These are phyloP conservation scores for Teleiodes luculella DNA, from an alignment of 2,888 invertebrate genomes.

Conservation along the genomic window DNA sequence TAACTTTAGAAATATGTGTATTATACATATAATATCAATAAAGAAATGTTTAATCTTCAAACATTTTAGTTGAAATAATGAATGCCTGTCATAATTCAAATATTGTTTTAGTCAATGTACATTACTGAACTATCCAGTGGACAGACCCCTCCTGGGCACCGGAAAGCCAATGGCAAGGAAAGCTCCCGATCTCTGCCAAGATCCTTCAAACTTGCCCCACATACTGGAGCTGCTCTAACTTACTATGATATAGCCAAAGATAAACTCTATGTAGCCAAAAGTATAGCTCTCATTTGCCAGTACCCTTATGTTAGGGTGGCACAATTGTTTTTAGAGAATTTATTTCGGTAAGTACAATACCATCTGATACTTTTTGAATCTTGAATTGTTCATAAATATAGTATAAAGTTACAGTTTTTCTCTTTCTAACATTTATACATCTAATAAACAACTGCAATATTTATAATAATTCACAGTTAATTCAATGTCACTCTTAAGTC, in stretches of 20 bases:
- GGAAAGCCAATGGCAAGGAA: constrained; percentile 79
- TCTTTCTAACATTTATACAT: too few species aligned
- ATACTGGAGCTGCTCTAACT: constrained; percentile 87
- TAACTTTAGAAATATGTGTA: background rate
- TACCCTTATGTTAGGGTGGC: constrained; percentile 93
- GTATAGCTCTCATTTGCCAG: constrained; percentile 94
- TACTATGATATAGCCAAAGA: constrained; percentile 97
- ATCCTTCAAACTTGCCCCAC: constrained; percentile 91
- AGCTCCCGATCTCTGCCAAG: constrained; percentile 92
- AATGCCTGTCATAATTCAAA: background rate
- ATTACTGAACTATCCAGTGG: constrained; percentile 93
- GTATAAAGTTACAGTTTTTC: too few species aligned
- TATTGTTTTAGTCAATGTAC: constrained; percentile 86
- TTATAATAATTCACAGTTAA: too few species aligned
- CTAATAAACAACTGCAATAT: too few species aligned
- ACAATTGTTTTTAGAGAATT: constrained; percentile 90
- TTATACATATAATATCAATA: too few species aligned
- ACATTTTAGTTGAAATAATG: too few species aligned
- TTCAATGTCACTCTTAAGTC: too few species aligned
- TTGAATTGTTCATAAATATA: too few species aligned
- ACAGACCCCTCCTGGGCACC: constrained; percentile 81
- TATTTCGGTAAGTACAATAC: constrained; percentile 85
- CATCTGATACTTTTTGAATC: too few species aligned
- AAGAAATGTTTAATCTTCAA: too few species aligned
- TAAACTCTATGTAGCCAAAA: constrained; percentile 96